Percentiles rank a stretch among this genome's conserved stretches.
Conservation (phyloP, 2,113 vertebrate species). For the Vulpes vulpes region DNA sequence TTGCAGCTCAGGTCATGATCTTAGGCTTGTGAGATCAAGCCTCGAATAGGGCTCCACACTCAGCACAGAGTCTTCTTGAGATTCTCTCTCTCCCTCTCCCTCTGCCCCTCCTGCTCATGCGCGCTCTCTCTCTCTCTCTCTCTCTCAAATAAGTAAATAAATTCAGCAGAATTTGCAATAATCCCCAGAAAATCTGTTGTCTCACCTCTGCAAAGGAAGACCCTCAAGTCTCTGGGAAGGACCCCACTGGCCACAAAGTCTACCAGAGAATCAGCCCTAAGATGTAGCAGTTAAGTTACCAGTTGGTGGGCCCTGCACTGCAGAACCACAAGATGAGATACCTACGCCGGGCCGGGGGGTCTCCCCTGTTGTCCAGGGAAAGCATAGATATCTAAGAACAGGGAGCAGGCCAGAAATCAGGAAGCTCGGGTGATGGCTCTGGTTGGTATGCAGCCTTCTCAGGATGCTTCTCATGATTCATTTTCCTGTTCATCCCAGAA, state of each 20-base stretch:
- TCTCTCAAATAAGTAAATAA: not conserved
- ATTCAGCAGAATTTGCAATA: slow-evolving; percentile 27
- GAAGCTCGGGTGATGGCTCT: not conserved
- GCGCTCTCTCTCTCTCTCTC: too few relatives aligned
- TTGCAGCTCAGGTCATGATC: not conserved
- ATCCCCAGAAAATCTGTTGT: not conserved
- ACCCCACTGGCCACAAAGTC: not conserved
- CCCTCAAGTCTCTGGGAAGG: not conserved
- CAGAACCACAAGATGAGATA: not conserved
- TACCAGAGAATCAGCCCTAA: not conserved
- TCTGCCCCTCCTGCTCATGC: not conserved
- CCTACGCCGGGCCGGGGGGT: too few relatives aligned
- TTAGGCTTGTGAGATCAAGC: not conserved
- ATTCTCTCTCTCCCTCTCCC: not conserved
- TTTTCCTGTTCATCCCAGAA: not conserved
- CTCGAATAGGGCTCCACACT: not conserved
- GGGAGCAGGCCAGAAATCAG: not conserved
- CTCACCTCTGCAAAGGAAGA: not conserved
- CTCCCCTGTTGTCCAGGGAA: not conserved
- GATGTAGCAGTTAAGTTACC: not conserved
- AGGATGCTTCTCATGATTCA: not conserved
- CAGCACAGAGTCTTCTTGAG: not conserved
- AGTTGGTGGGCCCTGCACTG: accelerated
- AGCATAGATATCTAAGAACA: not conserved
- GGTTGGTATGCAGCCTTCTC: slow-evolving; percentile 5